Evolutionary conservation across 2,113 vertebrate genomes (phyloP).

Genomic region (Herpailurus yagouaroundi): DNA sequence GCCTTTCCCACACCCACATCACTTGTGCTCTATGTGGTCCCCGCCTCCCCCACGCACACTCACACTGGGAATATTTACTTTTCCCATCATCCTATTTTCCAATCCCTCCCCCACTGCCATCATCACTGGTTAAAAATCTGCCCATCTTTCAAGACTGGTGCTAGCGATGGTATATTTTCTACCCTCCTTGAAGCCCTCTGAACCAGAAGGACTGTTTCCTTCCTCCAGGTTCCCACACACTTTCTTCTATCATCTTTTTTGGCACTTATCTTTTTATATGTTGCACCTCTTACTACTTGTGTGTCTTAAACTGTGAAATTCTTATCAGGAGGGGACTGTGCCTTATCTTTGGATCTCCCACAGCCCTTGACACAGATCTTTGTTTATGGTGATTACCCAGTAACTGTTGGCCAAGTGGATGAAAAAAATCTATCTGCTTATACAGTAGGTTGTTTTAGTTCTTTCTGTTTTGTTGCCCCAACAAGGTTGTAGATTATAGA

Average conservation of each 20-base stretch:
- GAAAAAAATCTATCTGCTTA: not conserved
- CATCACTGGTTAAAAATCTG: not conserved
- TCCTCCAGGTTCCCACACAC: not conserved
- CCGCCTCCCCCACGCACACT: not conserved
- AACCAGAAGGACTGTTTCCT: not conserved
- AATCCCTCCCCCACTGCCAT: fast-evolving
- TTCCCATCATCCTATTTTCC: not conserved
- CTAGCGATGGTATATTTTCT: not conserved
- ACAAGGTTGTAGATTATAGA: not conserved
- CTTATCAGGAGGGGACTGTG: not conserved
- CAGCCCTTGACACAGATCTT: not conserved
- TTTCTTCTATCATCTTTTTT: not conserved
- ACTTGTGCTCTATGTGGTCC: not conserved
- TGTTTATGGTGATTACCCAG: not conserved
- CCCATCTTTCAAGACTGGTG: not conserved
- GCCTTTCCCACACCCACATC: not conserved
- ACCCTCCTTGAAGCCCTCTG: not conserved
- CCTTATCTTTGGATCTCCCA: not conserved
- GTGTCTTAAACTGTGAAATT: not conserved
- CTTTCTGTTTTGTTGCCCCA: not conserved
- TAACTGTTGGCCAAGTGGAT: not conserved
- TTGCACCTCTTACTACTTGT: not conserved
- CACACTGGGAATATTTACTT: not conserved
- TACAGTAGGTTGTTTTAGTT: not conserved
- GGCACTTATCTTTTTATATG: not conserved